A percentile compares a stretch with the other conserved stretches of the same genome.
Evolutionary conservation across 2,888 invertebrate genomes (phyloP).

Genomic region (Chymomyza caudatula): DNA sequence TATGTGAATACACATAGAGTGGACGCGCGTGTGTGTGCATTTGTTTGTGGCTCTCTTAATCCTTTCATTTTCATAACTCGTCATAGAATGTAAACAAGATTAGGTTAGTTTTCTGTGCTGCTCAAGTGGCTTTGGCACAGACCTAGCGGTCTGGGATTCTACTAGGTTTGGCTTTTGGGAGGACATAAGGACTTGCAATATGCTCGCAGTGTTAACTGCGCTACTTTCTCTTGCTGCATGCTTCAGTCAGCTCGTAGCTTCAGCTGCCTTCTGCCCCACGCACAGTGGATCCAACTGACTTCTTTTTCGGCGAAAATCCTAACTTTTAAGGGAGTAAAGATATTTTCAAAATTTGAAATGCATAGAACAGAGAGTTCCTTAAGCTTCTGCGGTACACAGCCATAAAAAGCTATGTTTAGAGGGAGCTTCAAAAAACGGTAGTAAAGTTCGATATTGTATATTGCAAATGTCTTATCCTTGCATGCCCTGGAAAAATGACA

Average conservation of each 20-base stretch:
- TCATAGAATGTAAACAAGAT: slow-evolving; percentile 73
- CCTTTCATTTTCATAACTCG: slow-evolving; percentile 74
- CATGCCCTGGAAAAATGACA: no score
- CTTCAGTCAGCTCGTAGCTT: neutral
- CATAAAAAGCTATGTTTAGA: no score
- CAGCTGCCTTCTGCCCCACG: neutral
- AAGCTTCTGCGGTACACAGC: no score
- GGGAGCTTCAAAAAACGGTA: no score
- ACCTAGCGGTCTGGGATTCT: neutral
- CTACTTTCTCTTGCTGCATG: no score
- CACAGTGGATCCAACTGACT: no score
- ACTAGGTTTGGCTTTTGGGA: slow-evolving; percentile 1
- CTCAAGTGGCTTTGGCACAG: slow-evolving; percentile 67
- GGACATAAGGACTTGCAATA: slow-evolving; percentile 44
- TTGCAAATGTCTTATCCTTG: no score
- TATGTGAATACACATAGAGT: slow-evolving; percentile 26
- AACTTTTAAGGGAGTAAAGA: no score
- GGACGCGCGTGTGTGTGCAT: slow-evolving; percentile 47
- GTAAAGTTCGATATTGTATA: no score
- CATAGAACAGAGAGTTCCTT: no score
- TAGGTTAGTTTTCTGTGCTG: slow-evolving; percentile 69
- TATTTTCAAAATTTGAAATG: no score
- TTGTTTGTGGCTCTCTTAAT: slow-evolving; percentile 68
- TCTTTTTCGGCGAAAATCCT: no score
- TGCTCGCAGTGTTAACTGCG: slow-evolving; percentile 21